phyloP scores from a whole-genome alignment of 2,797 vertebrate genomes.

The Ptychobarbus kaznakovi region DNA sequence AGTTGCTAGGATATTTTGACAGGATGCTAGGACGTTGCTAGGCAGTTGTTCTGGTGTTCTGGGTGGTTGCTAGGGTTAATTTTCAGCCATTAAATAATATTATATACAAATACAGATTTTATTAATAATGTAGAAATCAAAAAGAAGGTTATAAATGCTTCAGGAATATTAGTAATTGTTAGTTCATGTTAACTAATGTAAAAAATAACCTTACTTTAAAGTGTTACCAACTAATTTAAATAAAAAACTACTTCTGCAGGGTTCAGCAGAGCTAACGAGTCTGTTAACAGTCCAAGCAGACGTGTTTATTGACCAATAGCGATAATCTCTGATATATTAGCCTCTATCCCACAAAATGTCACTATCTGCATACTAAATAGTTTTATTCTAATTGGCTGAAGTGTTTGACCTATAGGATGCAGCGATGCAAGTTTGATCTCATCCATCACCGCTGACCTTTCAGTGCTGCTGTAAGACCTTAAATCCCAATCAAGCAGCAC shows the following conservation, averaged over 20 bases:
- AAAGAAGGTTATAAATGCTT: no score
- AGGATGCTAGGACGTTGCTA: background rate
- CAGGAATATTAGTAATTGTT: background rate
- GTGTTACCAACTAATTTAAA: background rate
- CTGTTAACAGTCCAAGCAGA: background rate
- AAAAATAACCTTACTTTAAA: background rate
- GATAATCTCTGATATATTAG: background rate
- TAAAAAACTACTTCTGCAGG: no score
- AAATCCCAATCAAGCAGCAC: conserved; percentile 61
- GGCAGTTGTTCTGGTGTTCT: no score
- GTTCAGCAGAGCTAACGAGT: background rate
- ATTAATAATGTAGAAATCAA: background rate
- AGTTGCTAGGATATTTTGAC: no score
- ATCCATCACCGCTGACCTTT: conserved; percentile 74
- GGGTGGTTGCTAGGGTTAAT: no score
- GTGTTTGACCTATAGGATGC: conserved; percentile 68
- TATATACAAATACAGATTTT: background rate
- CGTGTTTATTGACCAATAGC: background rate
- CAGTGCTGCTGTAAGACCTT: conserved; percentile 43
- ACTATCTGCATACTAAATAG: background rate
- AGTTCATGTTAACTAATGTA: no score
- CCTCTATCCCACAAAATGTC: background rate
- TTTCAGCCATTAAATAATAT: no score
- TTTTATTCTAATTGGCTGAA: conserved; percentile 64
- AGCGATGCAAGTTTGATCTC: conserved; percentile 17